Evolutionary conservation across 2,113 vertebrate genomes (phyloP), one percentile per base, ranked within the genome.

Genomic region (Apteryx owenii): DNA sequence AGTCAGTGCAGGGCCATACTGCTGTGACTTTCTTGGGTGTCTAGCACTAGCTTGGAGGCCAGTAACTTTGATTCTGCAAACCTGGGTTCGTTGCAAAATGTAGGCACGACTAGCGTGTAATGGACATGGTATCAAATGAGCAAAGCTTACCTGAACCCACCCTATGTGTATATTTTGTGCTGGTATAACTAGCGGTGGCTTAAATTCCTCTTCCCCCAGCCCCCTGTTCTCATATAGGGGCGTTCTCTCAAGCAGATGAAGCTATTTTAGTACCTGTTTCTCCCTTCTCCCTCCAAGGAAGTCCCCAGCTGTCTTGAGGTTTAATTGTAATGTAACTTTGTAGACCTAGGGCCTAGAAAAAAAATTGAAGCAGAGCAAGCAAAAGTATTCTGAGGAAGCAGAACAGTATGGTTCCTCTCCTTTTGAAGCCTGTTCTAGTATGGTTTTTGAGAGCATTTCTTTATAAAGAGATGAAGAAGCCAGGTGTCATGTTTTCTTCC

Each of bases 41-140:
- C 26, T 17, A 22, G 54, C 58, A 21, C 31, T 12, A 20, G 31
- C 58, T 19, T 12, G 40, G 80, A 22, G 78, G 31, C n/a, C 13
- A 1, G 36, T 3, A 0, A 1, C 0, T 0, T 5, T 29, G 46
- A 54, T 29, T 51, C 56, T 44, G 51, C 4, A 5, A 40, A 0
- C 16, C 44, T 68, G n/a, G 40, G 85, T 42, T 5, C 71, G 44
- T 6, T 5, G 65, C 31, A 14, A 8, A 46, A 31, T 1, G 18
- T 5, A 8, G 60, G 13, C 29, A 40, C 23, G 46, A 7, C 48
- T 14, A 16, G 61, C 3, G 1, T 40, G 62, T 26, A 3, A 7
- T 5, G 38, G 60, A 51, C 15, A 31, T 18, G 38, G 4, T 50
- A 10, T 9, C 38, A 6, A 2, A 7, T 2, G 29, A 56, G 15